A percentile compares a stretch with the other conserved stretches of the same genome.
These are phyloP conservation scores for Pelochelys cantorii DNA, from an alignment of 2,797 vertebrate genomes.

Conservation along the genomic window DNA sequence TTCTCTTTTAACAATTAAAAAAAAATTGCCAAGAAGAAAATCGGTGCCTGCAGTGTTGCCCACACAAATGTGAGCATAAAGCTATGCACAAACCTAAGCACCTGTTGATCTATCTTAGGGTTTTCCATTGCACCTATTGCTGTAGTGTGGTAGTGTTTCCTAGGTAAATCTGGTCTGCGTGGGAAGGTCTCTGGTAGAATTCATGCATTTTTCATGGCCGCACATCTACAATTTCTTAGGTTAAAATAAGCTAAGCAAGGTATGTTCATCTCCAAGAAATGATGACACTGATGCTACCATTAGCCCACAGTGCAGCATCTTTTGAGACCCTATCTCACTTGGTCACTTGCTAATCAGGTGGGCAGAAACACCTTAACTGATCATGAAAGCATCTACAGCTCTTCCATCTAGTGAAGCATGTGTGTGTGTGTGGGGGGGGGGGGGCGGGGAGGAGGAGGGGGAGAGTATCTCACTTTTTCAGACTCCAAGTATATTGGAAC, in stretches of 20 bases:
- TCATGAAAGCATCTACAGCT: conserved; percentile 24
- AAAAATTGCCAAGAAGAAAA: background rate
- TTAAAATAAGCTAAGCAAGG: background rate
- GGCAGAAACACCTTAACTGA: conserved; percentile 32
- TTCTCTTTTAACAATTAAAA: conserved; percentile 27
- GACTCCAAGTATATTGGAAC: conserved; percentile 27
- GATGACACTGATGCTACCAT: background rate
- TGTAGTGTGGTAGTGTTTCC: background rate
- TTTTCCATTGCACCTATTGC: background rate
- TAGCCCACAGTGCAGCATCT: conserved; percentile 26
- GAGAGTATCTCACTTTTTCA: conserved; percentile 14
- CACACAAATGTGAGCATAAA: background rate
- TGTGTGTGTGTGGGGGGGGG: background rate
- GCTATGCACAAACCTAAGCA: background rate
- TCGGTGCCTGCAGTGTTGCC: background rate
- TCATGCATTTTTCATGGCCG: conserved; percentile 4
- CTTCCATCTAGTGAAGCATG: background rate
- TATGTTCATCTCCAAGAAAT: background rate
- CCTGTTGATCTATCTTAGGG: background rate
- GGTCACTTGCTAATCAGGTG: background rate
- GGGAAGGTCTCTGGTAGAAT: background rate
- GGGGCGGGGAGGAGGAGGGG: too few relatives aligned
- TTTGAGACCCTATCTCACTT: background rate
- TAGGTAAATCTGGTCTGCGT: background rate
- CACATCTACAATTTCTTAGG: background rate